phyloP scores from a whole-genome alignment of 2,113 vertebrate species.

The Microtus montanus region DNA sequence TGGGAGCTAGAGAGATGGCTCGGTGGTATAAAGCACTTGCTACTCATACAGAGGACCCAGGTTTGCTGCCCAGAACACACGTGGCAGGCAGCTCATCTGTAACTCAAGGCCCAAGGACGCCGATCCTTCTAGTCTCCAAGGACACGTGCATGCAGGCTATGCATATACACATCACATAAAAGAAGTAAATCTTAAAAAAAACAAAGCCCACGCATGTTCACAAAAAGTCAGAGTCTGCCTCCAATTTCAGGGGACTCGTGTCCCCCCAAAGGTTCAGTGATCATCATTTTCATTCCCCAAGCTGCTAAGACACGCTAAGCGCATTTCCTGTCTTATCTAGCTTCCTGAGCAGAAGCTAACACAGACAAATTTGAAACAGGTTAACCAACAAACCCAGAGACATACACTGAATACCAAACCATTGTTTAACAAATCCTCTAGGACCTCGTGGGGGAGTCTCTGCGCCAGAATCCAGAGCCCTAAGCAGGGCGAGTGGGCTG shows the following conservation, averaged over 20 bases:
- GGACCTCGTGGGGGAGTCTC: neutral
- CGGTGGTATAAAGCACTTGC: neutral
- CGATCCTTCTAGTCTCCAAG: neutral
- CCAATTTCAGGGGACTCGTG: neutral
- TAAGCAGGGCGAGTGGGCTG: neutral
- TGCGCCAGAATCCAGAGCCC: neutral
- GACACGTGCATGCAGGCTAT: neutral
- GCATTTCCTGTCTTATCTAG: neutral
- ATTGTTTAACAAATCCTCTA: neutral
- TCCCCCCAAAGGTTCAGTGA: neutral
- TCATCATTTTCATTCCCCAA: neutral
- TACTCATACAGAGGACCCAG: neutral
- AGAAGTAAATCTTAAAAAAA: neutral
- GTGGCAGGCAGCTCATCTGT: neutral
- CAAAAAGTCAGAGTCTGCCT: neutral
- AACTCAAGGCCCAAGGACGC: too few relatives aligned
- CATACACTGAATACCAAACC: neutral
- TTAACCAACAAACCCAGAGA: neutral
- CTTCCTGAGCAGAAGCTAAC: conserved; percentile 19
- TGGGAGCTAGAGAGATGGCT: neutral
- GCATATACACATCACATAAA: neutral
- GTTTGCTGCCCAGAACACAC: neutral
- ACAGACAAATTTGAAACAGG: neutral
- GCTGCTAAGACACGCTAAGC: neutral
- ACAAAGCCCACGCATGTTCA: neutral